phyloP scores from a whole-genome alignment of 2,113 vertebrate genomes.

The Capreolus pygargus region DNA sequence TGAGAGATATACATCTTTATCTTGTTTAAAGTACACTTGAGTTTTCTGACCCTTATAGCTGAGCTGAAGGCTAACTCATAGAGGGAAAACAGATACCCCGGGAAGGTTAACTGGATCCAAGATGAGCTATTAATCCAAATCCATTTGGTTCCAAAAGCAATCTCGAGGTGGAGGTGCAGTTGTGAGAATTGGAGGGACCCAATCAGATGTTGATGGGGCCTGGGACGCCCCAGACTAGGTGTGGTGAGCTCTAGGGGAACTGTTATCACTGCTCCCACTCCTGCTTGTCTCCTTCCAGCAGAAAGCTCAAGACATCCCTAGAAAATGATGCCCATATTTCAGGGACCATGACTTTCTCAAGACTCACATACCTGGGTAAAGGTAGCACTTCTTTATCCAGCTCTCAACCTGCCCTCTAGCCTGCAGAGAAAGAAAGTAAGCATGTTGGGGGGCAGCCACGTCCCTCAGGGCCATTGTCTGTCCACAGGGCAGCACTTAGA shows the following conservation, averaged over 20 bases:
- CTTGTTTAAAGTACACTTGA: not conserved
- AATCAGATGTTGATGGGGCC: not conserved
- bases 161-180: not conserved
- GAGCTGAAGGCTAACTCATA: not conserved
- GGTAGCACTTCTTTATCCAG: not conserved
- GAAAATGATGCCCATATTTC: not conserved
- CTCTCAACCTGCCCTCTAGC: not conserved
- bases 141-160: not conserved
- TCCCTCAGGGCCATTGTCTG: not conserved
- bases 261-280: rapidly evolving
- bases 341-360: not conserved
- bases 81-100: not conserved
- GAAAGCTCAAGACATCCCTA: not conserved
- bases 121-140: not conserved
- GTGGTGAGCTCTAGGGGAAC: not conserved
- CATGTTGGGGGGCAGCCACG: rapidly evolving
- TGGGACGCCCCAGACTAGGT: not conserved
- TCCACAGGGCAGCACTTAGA: not conserved
- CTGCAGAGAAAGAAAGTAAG: rapidly evolving
- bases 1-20: not conserved
- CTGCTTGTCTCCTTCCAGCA: not conserved
- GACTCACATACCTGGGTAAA: rapidly evolving
- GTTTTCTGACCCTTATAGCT: not conserved
- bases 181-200: not conserved
- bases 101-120: not conserved